Base-by-base conservation (phyloP, 2,113 vertebrate genomes). In the Cololabis saira region DNA sequence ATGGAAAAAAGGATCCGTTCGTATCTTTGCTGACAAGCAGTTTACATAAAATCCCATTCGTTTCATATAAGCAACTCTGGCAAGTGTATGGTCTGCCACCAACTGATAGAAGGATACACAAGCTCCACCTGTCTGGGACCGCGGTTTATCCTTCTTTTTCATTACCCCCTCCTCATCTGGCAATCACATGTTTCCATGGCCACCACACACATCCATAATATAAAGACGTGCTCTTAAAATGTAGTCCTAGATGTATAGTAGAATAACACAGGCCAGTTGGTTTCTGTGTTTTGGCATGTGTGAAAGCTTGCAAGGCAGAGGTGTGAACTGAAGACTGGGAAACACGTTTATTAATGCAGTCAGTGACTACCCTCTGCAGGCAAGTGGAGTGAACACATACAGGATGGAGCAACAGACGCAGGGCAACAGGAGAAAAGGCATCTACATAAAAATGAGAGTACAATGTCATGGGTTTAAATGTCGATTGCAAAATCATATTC, bases 291-390 rank as follows among this genome's bases (percentile, higher is more conserved):
- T 24, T 21, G 17, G 24, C 21, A 30, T 42, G 61, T 71, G 60
- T 50, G 60, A 2, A 59, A 54, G 21, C 43, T 18, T 49, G 64
- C 21, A n/a, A 37, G 53, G 56, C 33, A 52, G 40, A 68, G 51
- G 45, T 51, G 40, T 42, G 30, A 50, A 74, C 40, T n/a, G n/a
- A 59, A 43, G 55, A 56, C 22, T 55, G 18, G 18, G 61, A 24
- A 12, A 64, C 16, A 11, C 33, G 41, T 17, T 52, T 77, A 60
- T 54, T 76, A 65, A 62, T 45, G 50, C 80, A 89, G 92, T 92
- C 86, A 81, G 64, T 84, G 87, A 91, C 86, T 93, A 89, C 93
- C 92, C 92, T 93, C 93, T 93, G 79, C 88, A 93, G 93, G 90
- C 74, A 4, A 67, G 30, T 54, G 17, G 12, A 2, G n/a, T 42